Evolutionary conservation across 2,797 vertebrate genomes (phyloP), one percentile per base, ranked within the genome.

Genomic region (Spinus pinus): DNA sequence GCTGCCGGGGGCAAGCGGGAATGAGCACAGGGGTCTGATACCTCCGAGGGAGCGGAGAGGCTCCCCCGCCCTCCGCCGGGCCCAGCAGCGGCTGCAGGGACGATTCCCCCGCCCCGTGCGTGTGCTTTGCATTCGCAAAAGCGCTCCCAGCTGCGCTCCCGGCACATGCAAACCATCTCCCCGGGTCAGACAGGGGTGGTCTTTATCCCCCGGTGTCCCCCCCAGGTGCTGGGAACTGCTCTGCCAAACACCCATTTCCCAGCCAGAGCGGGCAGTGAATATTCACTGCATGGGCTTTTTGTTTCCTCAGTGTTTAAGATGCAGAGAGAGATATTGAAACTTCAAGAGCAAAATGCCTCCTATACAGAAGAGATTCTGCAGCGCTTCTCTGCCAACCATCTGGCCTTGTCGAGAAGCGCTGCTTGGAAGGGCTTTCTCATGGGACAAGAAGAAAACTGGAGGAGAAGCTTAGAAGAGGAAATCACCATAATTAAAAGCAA

Each of bases 241-340:
- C 39, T 83, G 51, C 41, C 12, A 3, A 81, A 47, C 3, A 49
- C 19, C 12, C 39, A 25, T 69, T 86, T 87, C 79, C 86, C 57
- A 83, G 64, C 6, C 2, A 1, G 39, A 33, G 10, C 0, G 0
- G 35, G 31, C n/a, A 71, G 47, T 2, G 28, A 84, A 44, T 58
- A 91, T 47, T 81, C 70, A 90, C 41, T 44, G n/a, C 39, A 30
- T 23, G 72, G 69, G 42, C 22, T 21, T 93, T 95, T 83, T 90
- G 57, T 95, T 89, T 94, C 73, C 86, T 47, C 88, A 97, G 97
- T 97, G 30, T 84, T 94, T 91, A 87, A 66, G 70, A 89, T 96
- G 60, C 62, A 85, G 81, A 60, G 12, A 66, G 86, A 94, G 56
- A 86, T 95, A 41, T 0, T 54, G 77, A 81, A 81, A 70, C 22